These are phyloP conservation scores for Apocheima hispidaria DNA, from an alignment of 2,888 invertebrate species.

Conservation along the genomic window DNA sequence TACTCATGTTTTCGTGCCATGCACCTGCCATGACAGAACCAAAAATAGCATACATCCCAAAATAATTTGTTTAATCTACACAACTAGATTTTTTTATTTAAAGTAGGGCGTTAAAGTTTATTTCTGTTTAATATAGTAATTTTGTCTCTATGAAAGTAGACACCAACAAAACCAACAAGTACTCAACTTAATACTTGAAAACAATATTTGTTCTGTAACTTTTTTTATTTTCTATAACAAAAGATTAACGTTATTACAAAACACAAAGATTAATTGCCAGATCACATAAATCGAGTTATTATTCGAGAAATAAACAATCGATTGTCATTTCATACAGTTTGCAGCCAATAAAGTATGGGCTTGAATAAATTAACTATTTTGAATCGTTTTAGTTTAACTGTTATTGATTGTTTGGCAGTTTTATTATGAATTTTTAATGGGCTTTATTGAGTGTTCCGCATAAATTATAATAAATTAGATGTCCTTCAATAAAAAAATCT, in stretches of 20 bases:
- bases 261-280: slow-evolving; percentile 75
- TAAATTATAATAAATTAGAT: slow-evolving; percentile 9
- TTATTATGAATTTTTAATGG: slow-evolving; percentile 40
- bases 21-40: too few species aligned
- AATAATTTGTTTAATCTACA: too few species aligned
- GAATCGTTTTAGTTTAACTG: slow-evolving; percentile 44
- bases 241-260: slow-evolving; percentile 43
- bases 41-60: too few species aligned
- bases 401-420: slow-evolving; percentile 48
- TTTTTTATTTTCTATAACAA: neutral
- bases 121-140: too few species aligned
- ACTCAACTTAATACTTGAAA: too few species aligned
- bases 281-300: slow-evolving; percentile 69
- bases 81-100: too few species aligned
- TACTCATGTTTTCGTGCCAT: too few species aligned
- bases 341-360: slow-evolving; percentile 81
- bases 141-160: too few species aligned
- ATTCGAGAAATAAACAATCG: slow-evolving; percentile 61
- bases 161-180: too few species aligned
- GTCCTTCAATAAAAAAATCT: neutral
- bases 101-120: too few species aligned
- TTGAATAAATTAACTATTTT: slow-evolving; percentile 79
- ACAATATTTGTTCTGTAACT: too few species aligned
- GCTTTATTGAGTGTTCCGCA: slow-evolving; percentile 25
- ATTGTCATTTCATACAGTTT: slow-evolving; percentile 70